These are phyloP conservation scores for Lampris megalopsis DNA, from an alignment of 2,113 vertebrate genomes.

Conservation along the genomic window DNA sequence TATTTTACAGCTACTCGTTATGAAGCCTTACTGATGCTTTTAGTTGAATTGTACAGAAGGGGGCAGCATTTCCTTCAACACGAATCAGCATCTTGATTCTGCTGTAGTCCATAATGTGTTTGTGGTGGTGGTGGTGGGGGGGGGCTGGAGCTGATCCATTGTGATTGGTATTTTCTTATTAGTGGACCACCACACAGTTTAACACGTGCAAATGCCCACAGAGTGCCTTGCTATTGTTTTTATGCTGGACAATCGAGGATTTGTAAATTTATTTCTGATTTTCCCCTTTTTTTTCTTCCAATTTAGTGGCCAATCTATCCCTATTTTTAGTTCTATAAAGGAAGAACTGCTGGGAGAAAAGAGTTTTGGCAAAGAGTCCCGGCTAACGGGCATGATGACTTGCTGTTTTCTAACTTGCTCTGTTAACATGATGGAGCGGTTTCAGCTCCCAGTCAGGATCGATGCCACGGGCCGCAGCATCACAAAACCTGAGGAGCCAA, in stretches of 20 bases:
- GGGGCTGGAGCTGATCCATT: not conserved
- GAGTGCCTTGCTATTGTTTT: too few species aligned
- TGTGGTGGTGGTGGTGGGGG: too few species aligned
- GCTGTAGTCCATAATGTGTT: not conserved
- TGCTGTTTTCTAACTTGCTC: constrained; percentile 13
- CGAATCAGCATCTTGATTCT: not conserved
- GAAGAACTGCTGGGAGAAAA: too few species aligned
- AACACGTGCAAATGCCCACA: too few species aligned
- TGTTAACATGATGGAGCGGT: constrained; percentile 5
- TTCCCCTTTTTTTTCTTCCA: too few species aligned
- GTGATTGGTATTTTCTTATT: not conserved
- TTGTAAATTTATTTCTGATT: too few species aligned
- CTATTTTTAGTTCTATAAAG: too few species aligned
- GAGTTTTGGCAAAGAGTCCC: too few species aligned
- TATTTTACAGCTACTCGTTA: too few species aligned
- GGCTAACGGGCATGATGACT: not conserved
- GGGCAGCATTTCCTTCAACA: constrained; percentile 48
- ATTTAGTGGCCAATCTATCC: too few species aligned
- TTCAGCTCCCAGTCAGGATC: constrained; percentile 6
- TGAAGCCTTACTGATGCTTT: constrained; percentile 5
- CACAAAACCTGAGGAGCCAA: constrained; percentile 62
- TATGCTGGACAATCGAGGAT: too few species aligned
- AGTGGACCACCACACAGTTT: too few species aligned
- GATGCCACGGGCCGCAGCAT: constrained; percentile 37
- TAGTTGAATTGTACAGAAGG: constrained; percentile 54